Base-by-base conservation (phyloP, 2,888 invertebrate species). In the Palloptera scutellata region DNA sequence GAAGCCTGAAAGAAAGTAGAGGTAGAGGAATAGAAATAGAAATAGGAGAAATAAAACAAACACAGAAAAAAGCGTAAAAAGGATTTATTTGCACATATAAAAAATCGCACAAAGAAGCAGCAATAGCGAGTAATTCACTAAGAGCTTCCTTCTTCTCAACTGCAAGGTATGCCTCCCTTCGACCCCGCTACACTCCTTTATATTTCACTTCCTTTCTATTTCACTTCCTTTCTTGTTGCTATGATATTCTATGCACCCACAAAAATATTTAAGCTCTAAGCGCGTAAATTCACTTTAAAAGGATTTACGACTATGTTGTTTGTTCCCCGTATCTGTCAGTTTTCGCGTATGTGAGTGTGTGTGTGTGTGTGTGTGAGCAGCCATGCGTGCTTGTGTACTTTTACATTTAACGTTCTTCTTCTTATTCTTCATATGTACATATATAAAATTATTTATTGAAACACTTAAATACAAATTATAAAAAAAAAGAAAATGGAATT, bases 61-160 rank as follows among this genome's bases (percentile, higher is more conserved):
- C n/a, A 48, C 20, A 19, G n/a, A 19, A 6, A 30, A 2, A 74
- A 76, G 73, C 75, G 75, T 73, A 73, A 73, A 79, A 77, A 77
- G 79, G 74, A 77, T 79, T 78, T 78, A 75, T 69, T 71, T 67
- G 69, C 70, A 61, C 69, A 67, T 67, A 59, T 45, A 65, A 42
- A 59, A 51, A 72, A 66, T 5, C 10, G 5, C n/a, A 20, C 2
- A 42, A 43, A 11, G 42, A 43, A 17, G 13, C 12, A 53, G n/a
- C n/a, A n/a, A 48, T 15, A 48, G 3, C 12, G 8, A n/a, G 15
- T 48, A 48, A n/a, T 48, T 48, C 48, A 48, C 48, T 15, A 48
- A n/a, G 15, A 48, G 15, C 30, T 30, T 30, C 30, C 30, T 30
- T 2, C 30, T 48, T 48, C 15, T 48, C 48, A 48, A 11, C 48